Base-by-base conservation (phyloP, 2,113 vertebrate species). In the Gymnobelideus leadbeateri region DNA sequence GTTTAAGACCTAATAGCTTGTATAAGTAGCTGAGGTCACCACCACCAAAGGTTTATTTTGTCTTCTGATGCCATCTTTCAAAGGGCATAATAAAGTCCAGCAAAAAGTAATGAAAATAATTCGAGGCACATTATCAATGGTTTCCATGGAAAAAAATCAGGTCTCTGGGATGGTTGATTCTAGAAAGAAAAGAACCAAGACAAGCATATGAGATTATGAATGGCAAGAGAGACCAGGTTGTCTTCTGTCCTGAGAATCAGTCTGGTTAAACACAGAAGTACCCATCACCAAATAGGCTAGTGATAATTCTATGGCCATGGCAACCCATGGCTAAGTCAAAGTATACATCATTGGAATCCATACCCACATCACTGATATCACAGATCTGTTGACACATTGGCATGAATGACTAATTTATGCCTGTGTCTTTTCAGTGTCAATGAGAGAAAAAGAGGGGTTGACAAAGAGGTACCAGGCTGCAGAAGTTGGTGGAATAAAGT, bases 31-130 rank as follows among this genome's bases (percentile, higher is more conserved):
- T 77, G 55, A 95, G 37, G 2, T 89, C 53, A 52, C 16, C 52
- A 52, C 12, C 89, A 49, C 4, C 23, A 49, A 50, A 90, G 2
- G 11, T 6, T 4, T 10, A 8, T 28, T 28, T 0, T 52, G 10
- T 26, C 12, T 92, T 93, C 77, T 26, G 0, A 47, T 46, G 43
- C 8, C 43, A 89, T 93, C 77, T 95, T 92, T 61, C 91, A 96
- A 96, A 96, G 47, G 47, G 94, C 37, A 96, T 89, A 61, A 94
- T 89, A 92, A 94, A 93, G 46, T 24, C 57, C 92, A 95, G 90
- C 55, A 84, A 31, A 95, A 90, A 94, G 53, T 90, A 95, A 93
- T 97, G 90, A 95, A 95, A 93, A 46, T 93, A 91, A 93, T 96
- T 90, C 54, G n/a, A 90, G 46, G 24, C 77, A 94, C 68, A 50